Evolutionary conservation across 2,113 vertebrate genomes (phyloP).

Genomic region (Entelurus aequoreus): DNA sequence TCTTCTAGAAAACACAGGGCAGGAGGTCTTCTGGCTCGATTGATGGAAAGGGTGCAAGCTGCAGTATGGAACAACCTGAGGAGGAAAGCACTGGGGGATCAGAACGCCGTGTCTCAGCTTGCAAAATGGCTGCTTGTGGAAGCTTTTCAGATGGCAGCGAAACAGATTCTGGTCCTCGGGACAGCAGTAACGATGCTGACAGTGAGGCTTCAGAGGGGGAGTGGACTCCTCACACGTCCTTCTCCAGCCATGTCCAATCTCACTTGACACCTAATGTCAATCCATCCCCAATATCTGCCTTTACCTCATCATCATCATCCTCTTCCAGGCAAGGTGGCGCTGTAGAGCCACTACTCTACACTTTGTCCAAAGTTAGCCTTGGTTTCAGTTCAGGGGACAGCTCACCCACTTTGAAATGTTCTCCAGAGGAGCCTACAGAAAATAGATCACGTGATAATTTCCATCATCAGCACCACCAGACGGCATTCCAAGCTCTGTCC

Average conservation of each 20-base stretch:
- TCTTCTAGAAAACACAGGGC: slow-evolving; percentile 69
- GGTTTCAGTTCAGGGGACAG: slow-evolving; percentile 60
- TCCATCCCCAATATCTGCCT: slow-evolving; percentile 18
- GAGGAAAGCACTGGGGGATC: slow-evolving; percentile 49
- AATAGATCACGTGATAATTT: slow-evolving; percentile 44
- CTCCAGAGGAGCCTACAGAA: slow-evolving; percentile 55
- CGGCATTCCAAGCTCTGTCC: slow-evolving; percentile 90
- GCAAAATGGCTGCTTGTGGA: slow-evolving; percentile 60
- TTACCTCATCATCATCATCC: slow-evolving; percentile 16
- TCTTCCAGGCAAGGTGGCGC: slow-evolving; percentile 52
- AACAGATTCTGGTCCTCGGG: slow-evolving; percentile 77
- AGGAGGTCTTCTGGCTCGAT: slow-evolving; percentile 63
- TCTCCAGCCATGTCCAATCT: slow-evolving; percentile 44
- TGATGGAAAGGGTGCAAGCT: slow-evolving; percentile 60
- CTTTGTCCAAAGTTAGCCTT: slow-evolving; percentile 78
- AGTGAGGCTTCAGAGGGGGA: slow-evolving; percentile 91
- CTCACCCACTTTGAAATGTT: slow-evolving; percentile 40
- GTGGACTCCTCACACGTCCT: slow-evolving; percentile 57
- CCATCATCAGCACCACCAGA: slow-evolving; percentile 67
- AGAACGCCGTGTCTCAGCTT: slow-evolving; percentile 33
- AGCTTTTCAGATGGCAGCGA: slow-evolving; percentile 87
- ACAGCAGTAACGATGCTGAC: slow-evolving; percentile 91
- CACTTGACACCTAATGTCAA: slow-evolving; percentile 42
- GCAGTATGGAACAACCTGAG: slow-evolving; percentile 40
- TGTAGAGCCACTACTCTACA: slow-evolving; percentile 69